Evolutionary conservation across 2,888 invertebrate genomes (phyloP), one percentile per base, ranked within the genome.

Genomic region (Brachypterus glaber): DNA sequence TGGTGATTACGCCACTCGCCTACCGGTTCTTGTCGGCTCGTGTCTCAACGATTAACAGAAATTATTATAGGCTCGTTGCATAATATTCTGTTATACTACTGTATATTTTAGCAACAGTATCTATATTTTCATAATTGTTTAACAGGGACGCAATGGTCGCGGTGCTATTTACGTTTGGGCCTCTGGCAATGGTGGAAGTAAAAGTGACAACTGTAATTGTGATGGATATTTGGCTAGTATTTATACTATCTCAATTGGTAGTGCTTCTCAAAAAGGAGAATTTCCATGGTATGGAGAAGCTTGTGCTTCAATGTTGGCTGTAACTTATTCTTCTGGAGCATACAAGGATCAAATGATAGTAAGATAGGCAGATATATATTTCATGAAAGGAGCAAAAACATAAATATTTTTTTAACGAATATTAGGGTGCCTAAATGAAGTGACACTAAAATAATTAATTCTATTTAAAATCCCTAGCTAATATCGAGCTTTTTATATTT

Each of bases 101-200:
- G 13, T n/a, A 24, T 33, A n/a, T 36, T 8, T 27, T 30, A 8
- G 13, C 7, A 11, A 30, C 15, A 17, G 13, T 24, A 4, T 21
- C 30, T 33, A 12, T 29, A 9, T 34, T 40, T 15, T 21, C 54
- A 35, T 52, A n/a, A n/a, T n/a, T n/a, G n/a, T n/a, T n/a, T n/a
- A n/a, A n/a, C n/a, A 79, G 78, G 82, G 82, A n/a, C 72, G 93
- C 2, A 66, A 67, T 4, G 91, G 92, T 1, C 82, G 77, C 60
- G 93, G 93, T 1, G 73, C 74, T 8, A 83, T 93, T 47, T 93
- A 84, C 62, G 84, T 91, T 1, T 93, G 92, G 89, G 93, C 93
- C 0, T 84, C 87, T 17, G 92, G 92, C 2, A 93, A 93, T 57
- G 93, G 93, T 0, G 91, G 92, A 3, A 73, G 74, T 7, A 72